Percentiles rank a stretch among this genome's conserved stretches.
Conservation (phyloP, 2,113 vertebrate genomes). For the Phocoena sinus region DNA sequence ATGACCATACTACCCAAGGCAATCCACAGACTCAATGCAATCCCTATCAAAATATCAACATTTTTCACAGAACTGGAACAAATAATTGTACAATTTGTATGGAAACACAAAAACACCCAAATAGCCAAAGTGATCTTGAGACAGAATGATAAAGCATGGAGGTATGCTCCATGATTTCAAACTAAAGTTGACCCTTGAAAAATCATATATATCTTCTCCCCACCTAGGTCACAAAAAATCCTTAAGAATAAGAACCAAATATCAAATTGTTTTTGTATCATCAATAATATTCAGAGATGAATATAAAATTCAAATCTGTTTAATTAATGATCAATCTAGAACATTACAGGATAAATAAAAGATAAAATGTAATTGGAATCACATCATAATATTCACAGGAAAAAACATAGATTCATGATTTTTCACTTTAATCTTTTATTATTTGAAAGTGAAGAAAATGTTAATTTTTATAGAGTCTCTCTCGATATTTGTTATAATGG, state of each 20-base stretch:
- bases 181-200: neutral
- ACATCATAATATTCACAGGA: neutral
- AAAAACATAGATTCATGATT: neutral
- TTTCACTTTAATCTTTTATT: neutral
- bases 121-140: neutral
- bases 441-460: slow-evolving; percentile 15
- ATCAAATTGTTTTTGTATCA: neutral
- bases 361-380: neutral
- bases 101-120: neutral
- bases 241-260: slow-evolving; percentile 19
- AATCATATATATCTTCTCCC: neutral
- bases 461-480: neutral
- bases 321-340: neutral
- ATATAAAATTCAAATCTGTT: neutral
- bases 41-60: neutral
- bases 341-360: neutral
- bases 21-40: neutral
- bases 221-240: neutral
- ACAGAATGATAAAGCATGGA: neutral
- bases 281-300: neutral
- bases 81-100: neutral
- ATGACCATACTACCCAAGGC: neutral
- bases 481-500: neutral
- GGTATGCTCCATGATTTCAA: neutral
- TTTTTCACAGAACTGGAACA: neutral